Conservation (phyloP, 2,797 vertebrate species). For the Channallabes apus region DNA sequence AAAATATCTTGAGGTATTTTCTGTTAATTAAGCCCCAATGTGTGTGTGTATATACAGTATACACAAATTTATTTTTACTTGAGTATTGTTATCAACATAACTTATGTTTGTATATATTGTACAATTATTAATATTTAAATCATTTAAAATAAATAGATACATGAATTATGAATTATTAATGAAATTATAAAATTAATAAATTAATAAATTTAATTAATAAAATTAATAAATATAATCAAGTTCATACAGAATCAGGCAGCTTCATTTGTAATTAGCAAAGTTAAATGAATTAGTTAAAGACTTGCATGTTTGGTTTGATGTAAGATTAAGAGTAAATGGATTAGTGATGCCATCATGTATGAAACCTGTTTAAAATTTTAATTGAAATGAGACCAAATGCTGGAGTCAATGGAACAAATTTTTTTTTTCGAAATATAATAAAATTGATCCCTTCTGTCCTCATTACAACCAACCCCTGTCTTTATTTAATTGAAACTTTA, state of each 20-base stretch:
- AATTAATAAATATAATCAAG: background rate
- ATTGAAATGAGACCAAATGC: background rate
- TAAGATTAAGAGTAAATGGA: background rate
- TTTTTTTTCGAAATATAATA: background rate
- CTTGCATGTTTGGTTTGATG: background rate
- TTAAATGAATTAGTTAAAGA: background rate
- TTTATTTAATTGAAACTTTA: background rate
- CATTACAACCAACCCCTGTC: background rate
- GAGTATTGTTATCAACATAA: too few species aligned
- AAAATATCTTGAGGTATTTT: background rate
- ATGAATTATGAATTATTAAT: background rate
- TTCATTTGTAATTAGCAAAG: background rate
- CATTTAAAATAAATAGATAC: background rate
- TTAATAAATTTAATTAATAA: background rate
- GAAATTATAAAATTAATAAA: too few species aligned
- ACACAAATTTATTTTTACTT: too few species aligned
- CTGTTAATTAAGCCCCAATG: background rate
- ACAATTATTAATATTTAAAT: too few species aligned
- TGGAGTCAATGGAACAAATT: background rate
- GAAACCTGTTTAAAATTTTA: background rate
- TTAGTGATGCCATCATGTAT: background rate
- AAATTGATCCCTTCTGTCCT: background rate
- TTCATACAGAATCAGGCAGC: background rate
- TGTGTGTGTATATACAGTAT: too few species aligned
- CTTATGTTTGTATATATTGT: too few species aligned